Evolutionary conservation across 2,113 vertebrate genomes (phyloP).

Genomic region (Setophaga coronata): DNA sequence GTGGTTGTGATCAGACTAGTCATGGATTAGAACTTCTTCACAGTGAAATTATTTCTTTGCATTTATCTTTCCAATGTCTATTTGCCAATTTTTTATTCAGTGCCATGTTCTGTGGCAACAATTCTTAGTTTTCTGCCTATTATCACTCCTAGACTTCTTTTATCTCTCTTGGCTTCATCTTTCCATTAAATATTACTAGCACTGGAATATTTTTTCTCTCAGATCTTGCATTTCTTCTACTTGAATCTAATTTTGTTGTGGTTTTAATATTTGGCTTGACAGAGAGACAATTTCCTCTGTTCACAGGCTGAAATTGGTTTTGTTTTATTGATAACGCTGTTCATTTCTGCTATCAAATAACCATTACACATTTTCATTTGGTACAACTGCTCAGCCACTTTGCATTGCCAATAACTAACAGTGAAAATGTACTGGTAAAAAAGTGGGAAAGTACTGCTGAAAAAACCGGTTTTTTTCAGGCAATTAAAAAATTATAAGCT

Average conservation of each 20-base stretch:
- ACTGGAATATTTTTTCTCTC: conserved; percentile 34
- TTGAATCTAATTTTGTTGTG: conserved; percentile 43
- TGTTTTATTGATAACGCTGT: conserved; percentile 38
- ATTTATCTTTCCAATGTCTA: conserved; percentile 5
- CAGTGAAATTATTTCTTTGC: neutral
- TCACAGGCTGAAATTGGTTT: conserved; percentile 9
- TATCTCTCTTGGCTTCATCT: conserved; percentile 29
- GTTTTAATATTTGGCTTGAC: conserved; percentile 45
- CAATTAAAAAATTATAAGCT: neutral
- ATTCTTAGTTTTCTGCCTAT: conserved; percentile 40
- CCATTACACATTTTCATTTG: neutral
- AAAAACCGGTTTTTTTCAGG: neutral
- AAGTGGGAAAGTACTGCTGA: neutral
- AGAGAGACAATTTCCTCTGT: conserved; percentile 19
- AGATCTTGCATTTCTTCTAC: conserved; percentile 48
- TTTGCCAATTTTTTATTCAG: conserved; percentile 25
- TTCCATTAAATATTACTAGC: conserved; percentile 52
- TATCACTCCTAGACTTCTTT: conserved; percentile 40
- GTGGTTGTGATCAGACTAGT: conserved; percentile 6
- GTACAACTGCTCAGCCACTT: neutral
- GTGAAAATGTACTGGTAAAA: neutral
- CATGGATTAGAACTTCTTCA: neutral
- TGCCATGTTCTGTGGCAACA: conserved; percentile 13
- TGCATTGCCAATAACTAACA: neutral
- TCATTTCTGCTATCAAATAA: conserved; percentile 8